These are phyloP conservation scores for Tupaia chinensis DNA, from an alignment of 2,113 vertebrate genomes.

Conservation along the genomic window DNA sequence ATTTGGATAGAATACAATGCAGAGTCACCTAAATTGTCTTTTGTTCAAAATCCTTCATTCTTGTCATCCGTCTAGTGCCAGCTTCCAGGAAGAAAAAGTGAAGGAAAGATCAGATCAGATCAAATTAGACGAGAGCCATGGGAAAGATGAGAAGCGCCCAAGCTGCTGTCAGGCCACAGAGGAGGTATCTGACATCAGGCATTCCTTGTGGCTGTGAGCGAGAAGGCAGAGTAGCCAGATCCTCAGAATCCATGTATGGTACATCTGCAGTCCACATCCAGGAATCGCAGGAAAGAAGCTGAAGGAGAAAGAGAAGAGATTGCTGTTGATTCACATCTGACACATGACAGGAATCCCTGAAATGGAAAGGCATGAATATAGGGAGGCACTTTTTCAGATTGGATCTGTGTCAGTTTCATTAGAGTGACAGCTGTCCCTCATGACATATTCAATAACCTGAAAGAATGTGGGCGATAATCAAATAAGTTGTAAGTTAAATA, in stretches of 20 bases:
- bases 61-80: neutral
- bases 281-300: neutral
- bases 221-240: neutral
- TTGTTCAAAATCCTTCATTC: neutral
- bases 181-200: fast-evolving
- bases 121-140: neutral
- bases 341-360: neutral
- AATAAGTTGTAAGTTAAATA: neutral
- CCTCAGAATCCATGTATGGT: neutral
- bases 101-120: neutral
- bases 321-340: neutral
- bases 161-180: neutral
- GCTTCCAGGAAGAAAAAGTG: neutral
- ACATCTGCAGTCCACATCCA: neutral
- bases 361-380: neutral
- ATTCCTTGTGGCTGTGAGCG: neutral
- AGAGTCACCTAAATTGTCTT: neutral
- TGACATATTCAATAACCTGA: neutral
- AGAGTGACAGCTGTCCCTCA: neutral
- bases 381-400: neutral
- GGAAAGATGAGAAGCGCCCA: neutral
- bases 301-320: neutral
- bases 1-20: neutral
- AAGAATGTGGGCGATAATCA: neutral
- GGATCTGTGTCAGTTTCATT: neutral